These are phyloP conservation scores for Sclerurus mexicanus DNA, from an alignment of 2,113 vertebrate genomes.

Conservation along the genomic window DNA sequence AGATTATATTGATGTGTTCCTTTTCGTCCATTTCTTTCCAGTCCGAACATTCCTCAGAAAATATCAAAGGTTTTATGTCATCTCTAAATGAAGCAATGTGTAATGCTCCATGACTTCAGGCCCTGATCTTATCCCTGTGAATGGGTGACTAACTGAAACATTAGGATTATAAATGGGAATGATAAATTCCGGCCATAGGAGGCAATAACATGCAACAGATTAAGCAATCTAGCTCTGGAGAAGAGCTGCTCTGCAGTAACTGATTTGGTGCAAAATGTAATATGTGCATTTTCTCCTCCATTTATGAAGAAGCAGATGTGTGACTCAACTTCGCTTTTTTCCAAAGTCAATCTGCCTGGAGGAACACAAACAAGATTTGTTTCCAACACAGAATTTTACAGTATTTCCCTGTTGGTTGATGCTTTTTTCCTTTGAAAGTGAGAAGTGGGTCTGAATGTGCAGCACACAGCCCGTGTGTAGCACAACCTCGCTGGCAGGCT, in stretches of 20 bases:
- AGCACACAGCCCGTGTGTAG: background rate
- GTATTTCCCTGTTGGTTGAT: background rate
- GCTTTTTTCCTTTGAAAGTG: background rate
- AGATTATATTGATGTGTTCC: conserved; percentile 31
- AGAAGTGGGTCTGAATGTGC: background rate
- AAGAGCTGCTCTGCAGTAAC: conserved; percentile 30
- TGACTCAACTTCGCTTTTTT: conserved; percentile 38
- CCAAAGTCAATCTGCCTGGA: conserved; percentile 26
- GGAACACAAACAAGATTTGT: conserved; percentile 23
- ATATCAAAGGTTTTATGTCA: conserved; percentile 61
- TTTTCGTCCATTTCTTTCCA: background rate
- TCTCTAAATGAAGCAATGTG: conserved; percentile 42
- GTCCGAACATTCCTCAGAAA: conserved; percentile 46
- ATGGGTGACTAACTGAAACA: conserved; percentile 60
- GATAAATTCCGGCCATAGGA: conserved; percentile 57
- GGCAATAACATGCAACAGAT: conserved; percentile 40
- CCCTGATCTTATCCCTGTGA: conserved; percentile 53
- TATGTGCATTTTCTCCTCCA: conserved; percentile 19
- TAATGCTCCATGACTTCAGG: conserved; percentile 39
- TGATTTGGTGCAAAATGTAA: conserved; percentile 2
- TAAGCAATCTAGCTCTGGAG: conserved; percentile 9
- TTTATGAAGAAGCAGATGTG: conserved; percentile 48
- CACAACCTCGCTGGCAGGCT: background rate
- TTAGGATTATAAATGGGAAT: conserved; percentile 60
- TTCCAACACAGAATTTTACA: background rate